Conservation (phyloP, 2,888 invertebrate species). For the Epistrophe eligans region DNA sequence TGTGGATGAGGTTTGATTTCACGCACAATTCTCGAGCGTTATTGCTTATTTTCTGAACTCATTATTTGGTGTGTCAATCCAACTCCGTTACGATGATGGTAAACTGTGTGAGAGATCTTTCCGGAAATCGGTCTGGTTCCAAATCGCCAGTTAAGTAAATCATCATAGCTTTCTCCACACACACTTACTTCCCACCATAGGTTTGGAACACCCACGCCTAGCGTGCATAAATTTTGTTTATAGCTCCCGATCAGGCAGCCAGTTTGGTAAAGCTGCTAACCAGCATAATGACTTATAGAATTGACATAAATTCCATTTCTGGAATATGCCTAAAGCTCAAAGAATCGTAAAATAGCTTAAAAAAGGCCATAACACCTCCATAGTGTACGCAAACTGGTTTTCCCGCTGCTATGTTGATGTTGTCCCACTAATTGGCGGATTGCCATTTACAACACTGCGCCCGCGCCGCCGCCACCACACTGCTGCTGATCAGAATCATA, state of each 20-base stretch:
- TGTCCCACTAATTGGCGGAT: conserved; percentile 73
- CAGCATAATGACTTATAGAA: conserved; percentile 69
- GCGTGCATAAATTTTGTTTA: conserved; percentile 60
- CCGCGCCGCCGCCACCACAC: conserved; percentile 24
- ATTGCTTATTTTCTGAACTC: conserved; percentile 45
- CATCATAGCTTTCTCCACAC: conserved; percentile 63
- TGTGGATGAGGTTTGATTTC: conserved; percentile 68
- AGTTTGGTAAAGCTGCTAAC: conserved; percentile 46
- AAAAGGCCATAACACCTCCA: conserved; percentile 56
- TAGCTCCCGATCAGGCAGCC: conserved; percentile 73
- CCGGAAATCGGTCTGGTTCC: conserved; percentile 54
- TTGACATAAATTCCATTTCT: conserved; percentile 72
- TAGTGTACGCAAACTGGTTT: conserved; percentile 39
- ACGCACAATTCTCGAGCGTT: conserved; percentile 53
- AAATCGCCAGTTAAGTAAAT: conserved; percentile 18
- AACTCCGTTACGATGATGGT: background rate
- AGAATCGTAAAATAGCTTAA: conserved; percentile 58
- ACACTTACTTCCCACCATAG: conserved; percentile 25
- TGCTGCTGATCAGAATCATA: conserved; percentile 67
- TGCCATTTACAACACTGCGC: conserved; percentile 66
- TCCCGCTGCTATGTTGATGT: conserved; percentile 10
- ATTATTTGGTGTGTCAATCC: conserved; percentile 56
- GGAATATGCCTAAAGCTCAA: conserved; percentile 37
- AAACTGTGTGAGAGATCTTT: conserved; percentile 27
- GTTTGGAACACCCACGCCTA: conserved; percentile 50